phyloP scores from a whole-genome alignment of 2,113 vertebrate genomes.

The Dryoscopus gambensis region DNA sequence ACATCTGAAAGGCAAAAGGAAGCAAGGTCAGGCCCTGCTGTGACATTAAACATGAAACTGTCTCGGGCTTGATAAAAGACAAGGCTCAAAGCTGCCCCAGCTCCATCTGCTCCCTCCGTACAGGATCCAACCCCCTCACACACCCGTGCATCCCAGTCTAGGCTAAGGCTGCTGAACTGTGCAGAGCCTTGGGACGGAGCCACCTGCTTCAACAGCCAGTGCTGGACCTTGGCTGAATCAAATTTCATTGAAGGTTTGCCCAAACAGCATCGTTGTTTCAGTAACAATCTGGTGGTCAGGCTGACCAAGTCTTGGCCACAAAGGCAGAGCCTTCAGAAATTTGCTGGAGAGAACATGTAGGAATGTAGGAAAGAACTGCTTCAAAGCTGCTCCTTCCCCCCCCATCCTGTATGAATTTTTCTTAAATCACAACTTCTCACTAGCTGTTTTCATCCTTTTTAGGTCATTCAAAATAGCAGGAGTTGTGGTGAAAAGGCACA shows the following conservation, averaged over 20 bases:
- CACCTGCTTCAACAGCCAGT: neutral
- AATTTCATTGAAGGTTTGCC: neutral
- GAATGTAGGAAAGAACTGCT: neutral
- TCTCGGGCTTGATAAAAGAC: no score
- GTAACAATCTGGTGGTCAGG: neutral
- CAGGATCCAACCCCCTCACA: neutral
- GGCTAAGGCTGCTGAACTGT: rapidly evolving
- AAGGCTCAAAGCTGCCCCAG: neutral
- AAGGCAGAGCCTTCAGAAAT: neutral
- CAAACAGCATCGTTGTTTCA: neutral
- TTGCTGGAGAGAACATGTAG: neutral
- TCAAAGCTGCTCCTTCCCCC: neutral
- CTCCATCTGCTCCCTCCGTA: neutral
- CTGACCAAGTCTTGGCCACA: neutral
- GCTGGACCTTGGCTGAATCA: neutral
- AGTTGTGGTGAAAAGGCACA: neutral
- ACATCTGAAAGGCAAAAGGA: conserved; percentile 70
- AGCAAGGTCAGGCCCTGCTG: neutral
- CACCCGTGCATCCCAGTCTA: rapidly evolving
- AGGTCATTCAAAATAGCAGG: neutral
- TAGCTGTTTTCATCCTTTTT: neutral
- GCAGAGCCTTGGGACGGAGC: neutral
- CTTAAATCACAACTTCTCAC: neutral
- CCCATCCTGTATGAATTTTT: neutral
- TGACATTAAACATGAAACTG: neutral